Percentiles rank a stretch among this genome's conserved stretches.
Conservation (phyloP, 2,113 vertebrate species). For the Glaucomys volans region DNA sequence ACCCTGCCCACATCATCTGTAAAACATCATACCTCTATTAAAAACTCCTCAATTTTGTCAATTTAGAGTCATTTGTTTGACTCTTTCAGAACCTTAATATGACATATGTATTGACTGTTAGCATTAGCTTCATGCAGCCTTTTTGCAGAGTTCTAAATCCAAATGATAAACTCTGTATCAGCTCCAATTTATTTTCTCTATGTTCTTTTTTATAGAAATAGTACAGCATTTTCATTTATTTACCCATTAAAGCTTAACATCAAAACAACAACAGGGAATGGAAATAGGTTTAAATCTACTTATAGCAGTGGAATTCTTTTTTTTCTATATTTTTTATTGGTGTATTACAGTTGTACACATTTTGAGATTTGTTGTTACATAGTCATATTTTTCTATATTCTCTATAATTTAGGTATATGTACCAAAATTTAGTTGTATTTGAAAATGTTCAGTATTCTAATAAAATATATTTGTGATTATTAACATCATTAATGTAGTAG, state of each 20-base stretch:
- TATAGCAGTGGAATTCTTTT: too few relatives aligned
- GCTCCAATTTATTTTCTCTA: neutral
- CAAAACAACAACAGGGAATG: too few relatives aligned
- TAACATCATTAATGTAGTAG: neutral
- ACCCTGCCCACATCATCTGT: too few relatives aligned
- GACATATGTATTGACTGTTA: neutral
- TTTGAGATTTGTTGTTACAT: too few relatives aligned
- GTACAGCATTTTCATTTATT: too few relatives aligned
- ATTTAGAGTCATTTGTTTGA: neutral
- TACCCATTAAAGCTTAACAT: too few relatives aligned
- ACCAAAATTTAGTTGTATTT: neutral
- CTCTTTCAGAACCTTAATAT: neutral
- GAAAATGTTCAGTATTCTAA: neutral
- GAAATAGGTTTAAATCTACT: too few relatives aligned
- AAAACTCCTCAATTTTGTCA: neutral
- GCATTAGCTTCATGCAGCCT: neutral
- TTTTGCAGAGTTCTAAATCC: neutral
- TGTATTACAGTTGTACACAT: too few relatives aligned
- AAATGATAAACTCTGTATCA: neutral
- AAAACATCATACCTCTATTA: neutral
- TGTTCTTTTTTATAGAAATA: neutral
- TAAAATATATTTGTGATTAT: neutral
- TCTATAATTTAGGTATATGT: neutral
- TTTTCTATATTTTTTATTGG: too few relatives aligned
- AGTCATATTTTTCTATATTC: neutral